Conservation (phyloP, 64 coral and sea anemone species). For the Actinia tenebrosa region DNA sequence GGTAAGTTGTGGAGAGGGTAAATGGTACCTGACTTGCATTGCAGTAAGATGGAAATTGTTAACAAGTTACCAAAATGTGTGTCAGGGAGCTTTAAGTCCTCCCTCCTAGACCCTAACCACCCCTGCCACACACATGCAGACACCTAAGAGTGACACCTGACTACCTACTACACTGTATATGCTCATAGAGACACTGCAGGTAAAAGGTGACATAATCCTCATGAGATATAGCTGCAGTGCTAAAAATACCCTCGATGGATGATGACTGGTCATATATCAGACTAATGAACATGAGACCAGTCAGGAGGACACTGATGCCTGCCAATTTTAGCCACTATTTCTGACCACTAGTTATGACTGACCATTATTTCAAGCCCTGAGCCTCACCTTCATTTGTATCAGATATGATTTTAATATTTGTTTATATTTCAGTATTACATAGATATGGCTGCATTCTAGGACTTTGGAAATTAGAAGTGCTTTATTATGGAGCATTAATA, state of each 20-base stretch:
- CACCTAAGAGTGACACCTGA: no score
- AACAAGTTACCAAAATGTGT: no score
- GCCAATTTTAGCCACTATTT: background rate
- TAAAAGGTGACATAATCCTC: no score
- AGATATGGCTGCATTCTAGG: slow-evolving; percentile 76
- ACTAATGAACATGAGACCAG: background rate
- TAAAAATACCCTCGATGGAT: no score
- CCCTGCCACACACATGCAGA: no score
- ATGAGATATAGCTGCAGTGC: no score
- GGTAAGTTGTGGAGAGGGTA: slow-evolving; percentile 18
- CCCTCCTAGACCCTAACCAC: no score
- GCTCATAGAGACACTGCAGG: no score
- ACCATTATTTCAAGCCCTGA: background rate
- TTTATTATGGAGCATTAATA: slow-evolving; percentile 64
- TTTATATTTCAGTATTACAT: slow-evolving; percentile 48
- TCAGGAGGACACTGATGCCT: background rate
- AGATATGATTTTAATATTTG: background rate
- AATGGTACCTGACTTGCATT: background rate
- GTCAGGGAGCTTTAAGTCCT: no score
- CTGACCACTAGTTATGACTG: no score
- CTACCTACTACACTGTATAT: no score
- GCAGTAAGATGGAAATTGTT: no score
- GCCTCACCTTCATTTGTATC: background rate
- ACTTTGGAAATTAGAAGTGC: slow-evolving; percentile 48
- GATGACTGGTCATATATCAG: background rate